Conservation (phyloP, 2,797 vertebrate genomes). For the Antennarius maculatus region DNA sequence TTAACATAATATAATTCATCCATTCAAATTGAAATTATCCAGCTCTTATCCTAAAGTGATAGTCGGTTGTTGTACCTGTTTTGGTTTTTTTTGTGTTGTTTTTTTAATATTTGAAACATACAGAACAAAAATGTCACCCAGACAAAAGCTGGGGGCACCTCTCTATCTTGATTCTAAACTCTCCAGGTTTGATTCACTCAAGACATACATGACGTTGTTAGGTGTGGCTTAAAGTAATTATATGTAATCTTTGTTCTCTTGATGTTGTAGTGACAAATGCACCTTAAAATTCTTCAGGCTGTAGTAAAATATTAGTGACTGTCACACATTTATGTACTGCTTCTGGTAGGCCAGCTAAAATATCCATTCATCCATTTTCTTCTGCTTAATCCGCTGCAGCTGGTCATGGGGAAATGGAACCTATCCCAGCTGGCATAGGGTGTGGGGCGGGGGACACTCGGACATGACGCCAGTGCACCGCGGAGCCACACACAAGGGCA, state of each 20-base stretch:
- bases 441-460: too few species aligned
- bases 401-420: too few species aligned
- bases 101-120: constrained; percentile 8
- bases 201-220: constrained; percentile 29
- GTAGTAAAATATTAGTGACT: constrained; percentile 29
- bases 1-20: too few species aligned
- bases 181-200: constrained; percentile 17
- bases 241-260: constrained; percentile 35
- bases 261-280: constrained; percentile 16
- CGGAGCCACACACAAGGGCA: too few species aligned
- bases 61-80: not conserved
- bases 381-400: too few species aligned
- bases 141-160: constrained; percentile 6
- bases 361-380: too few species aligned
- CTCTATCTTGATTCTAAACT: constrained; percentile 29
- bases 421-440: too few species aligned
- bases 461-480: too few species aligned
- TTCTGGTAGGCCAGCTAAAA: constrained; percentile 39
- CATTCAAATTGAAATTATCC: too few species aligned
- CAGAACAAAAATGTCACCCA: not conserved
- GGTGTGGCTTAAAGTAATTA: constrained; percentile 3
- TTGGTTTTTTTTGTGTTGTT: too few species aligned
- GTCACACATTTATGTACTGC: constrained; percentile 43
- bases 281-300: constrained; percentile 37
- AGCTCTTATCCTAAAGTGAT: not conserved